A percentile compares a stretch with the other conserved stretches of the same genome.
phyloP scores from a whole-genome alignment of 2,797 vertebrate genomes.

The Helostoma temminkii region DNA sequence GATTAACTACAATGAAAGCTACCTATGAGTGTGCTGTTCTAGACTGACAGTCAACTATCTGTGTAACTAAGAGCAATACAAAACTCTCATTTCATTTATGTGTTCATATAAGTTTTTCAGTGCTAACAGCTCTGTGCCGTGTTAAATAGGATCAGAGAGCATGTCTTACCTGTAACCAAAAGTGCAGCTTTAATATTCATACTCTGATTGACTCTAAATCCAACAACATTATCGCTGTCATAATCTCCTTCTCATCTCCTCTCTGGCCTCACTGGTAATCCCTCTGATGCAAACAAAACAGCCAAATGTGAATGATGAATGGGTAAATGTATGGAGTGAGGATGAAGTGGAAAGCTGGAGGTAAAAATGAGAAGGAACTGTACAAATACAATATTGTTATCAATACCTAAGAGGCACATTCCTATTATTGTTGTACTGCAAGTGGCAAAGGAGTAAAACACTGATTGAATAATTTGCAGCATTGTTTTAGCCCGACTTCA shows the following conservation, averaged over 20 bases:
- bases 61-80: not conserved
- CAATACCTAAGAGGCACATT: not conserved
- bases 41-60: not conserved
- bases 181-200: conserved; percentile 53
- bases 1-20: not conserved
- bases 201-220: conserved; percentile 65
- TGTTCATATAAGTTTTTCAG: not conserved
- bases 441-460: not conserved
- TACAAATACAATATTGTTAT: not conserved
- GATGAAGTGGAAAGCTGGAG: not conserved
- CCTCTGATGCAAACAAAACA: conserved; percentile 50
- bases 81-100: conserved; percentile 4
- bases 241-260: conserved; percentile 81
- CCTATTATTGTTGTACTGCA: not conserved
- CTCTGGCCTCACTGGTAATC: conserved; percentile 71
- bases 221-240: conserved; percentile 76
- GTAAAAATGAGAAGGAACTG: not conserved
- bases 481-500: conserved; percentile 2
- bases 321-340: conserved; percentile 23
- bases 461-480: not conserved
- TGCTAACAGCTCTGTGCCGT: conserved; percentile 14
- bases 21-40: not conserved
- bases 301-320: conserved; percentile 42
- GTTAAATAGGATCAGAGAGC: conserved; percentile 54
- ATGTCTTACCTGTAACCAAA: conserved; percentile 73